Evolutionary conservation across 2,888 invertebrate genomes (phyloP), one percentile per base, ranked within the genome.

Genomic region (Pyrgus malvae): DNA sequence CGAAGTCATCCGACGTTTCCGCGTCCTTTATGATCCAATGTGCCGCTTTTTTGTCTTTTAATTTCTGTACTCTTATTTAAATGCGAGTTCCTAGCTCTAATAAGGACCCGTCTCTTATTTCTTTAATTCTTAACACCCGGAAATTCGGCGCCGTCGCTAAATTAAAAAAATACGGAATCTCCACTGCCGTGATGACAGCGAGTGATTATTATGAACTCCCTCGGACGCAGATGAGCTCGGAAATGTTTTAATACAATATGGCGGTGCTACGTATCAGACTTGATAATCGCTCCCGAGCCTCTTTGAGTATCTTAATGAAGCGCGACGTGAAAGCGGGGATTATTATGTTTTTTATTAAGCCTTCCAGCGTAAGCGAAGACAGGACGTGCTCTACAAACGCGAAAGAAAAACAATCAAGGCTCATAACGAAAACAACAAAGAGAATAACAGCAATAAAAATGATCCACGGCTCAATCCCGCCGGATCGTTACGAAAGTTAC

Each of bases 261-360:
- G 74, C 79, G 80, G 55, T 58, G 64, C 63, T 77, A 81, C 78
- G 80, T 83, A 84, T 85, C 81, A 70, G 68, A 64, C 70, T 72
- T 74, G 80, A 80, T 87, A 86, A 87, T 85, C 83, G 76, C 78
- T 67, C 69, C 65, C 71, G 70, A 80, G 82, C 80, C 80, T 74
- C 80, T 76, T 74, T 73, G 78, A 80, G 78, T 67, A 70, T 76
- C 78, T 78, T 85, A 85, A 87, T 83, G 82, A 85, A 86, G 82
- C 81, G 79, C 76, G 77, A 72, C 73, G 68, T 69, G 63, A 67
- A 62, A 66, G 74, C 75, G 45, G 73, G 74, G 78, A 80, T 86
- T 80, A 80, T 82, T 74, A 69, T 66, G 69, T 77, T 84, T 64
- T 84, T 53, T 83, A 80, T 78, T 78, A 78, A 79, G 76, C 54